These are phyloP conservation scores for Lytechinus pictus DNA, from an alignment of 35 echinoderm and acorn worm species.

Conservation along the genomic window DNA sequence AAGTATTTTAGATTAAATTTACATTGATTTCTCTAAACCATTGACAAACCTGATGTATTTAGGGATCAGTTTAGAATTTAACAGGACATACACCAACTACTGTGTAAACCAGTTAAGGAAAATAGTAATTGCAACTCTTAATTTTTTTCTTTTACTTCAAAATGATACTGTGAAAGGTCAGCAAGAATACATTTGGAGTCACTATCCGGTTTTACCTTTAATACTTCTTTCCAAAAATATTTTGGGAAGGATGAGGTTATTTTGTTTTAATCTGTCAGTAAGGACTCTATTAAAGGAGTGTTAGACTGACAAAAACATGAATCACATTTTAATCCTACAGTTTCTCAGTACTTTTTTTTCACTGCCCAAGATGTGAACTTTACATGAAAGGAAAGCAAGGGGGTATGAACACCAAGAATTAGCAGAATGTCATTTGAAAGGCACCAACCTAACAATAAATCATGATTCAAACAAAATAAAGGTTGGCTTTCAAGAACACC, in stretches of 20 bases:
- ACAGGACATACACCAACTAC: too few species aligned
- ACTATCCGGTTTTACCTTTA: background rate
- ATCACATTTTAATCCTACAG: background rate
- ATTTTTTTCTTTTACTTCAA: too few species aligned
- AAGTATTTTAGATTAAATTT: too few species aligned
- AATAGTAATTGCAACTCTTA: too few species aligned
- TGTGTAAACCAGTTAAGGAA: too few species aligned
- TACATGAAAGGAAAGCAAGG: background rate
- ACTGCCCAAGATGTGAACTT: background rate
- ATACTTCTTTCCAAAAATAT: too few species aligned
- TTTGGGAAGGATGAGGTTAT: background rate
- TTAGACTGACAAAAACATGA: background rate
- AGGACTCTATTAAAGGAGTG: too few species aligned
- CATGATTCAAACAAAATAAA: background rate
- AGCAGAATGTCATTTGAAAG: background rate
- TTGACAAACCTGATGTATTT: too few species aligned
- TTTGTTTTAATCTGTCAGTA: background rate
- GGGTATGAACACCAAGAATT: background rate
- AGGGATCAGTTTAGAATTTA: too few species aligned
- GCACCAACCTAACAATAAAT: background rate
- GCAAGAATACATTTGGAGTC: too few species aligned
- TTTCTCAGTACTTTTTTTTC: background rate
- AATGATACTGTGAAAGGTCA: too few species aligned
- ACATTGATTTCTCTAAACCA: too few species aligned
- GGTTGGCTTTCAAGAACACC: background rate